phyloP scores from a whole-genome alignment of 2,888 invertebrate species.

The Geotrupes spiniger region DNA sequence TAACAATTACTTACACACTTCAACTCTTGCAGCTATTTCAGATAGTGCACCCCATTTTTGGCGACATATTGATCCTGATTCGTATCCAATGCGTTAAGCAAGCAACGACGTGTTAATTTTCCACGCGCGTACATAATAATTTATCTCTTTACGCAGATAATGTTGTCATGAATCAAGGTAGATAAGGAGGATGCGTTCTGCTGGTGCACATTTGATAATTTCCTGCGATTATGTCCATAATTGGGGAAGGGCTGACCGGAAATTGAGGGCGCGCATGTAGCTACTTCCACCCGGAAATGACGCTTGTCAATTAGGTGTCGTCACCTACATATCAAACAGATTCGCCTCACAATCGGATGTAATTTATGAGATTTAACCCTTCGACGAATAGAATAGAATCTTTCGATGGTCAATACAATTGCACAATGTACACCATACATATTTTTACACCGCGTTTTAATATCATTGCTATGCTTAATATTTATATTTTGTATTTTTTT shows the following conservation, averaged over 20 bases:
- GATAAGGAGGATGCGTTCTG: conserved; percentile 46
- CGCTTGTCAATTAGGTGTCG: conserved; percentile 49
- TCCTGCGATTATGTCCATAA: conserved; percentile 51
- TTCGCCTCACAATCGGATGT: conserved; percentile 27
- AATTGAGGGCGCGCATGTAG: conserved; percentile 50
- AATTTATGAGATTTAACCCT: conserved; percentile 21
- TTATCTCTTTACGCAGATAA: conserved; percentile 16
- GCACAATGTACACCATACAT: too few species aligned
- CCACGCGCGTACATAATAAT: conserved; percentile 13
- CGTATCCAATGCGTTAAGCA: background rate
- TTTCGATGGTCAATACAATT: too few species aligned
- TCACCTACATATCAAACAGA: conserved; percentile 33
- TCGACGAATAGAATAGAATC: conserved; percentile 1
- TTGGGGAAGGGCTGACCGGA: conserved; percentile 51
- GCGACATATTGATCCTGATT: too few species aligned
- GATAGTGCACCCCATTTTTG: too few species aligned
- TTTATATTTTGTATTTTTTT: too few species aligned
- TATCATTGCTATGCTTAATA: too few species aligned
- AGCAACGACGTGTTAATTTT: conserved; percentile 16
- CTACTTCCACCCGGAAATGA: conserved; percentile 50
- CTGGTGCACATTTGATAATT: conserved; percentile 50
- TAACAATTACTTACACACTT: too few species aligned
- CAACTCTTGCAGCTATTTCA: too few species aligned
- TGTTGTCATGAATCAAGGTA: conserved; percentile 40
- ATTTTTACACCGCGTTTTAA: too few species aligned